These are phyloP conservation scores for Eilema depressum DNA, from an alignment of 2,888 invertebrate genomes.

Conservation along the genomic window DNA sequence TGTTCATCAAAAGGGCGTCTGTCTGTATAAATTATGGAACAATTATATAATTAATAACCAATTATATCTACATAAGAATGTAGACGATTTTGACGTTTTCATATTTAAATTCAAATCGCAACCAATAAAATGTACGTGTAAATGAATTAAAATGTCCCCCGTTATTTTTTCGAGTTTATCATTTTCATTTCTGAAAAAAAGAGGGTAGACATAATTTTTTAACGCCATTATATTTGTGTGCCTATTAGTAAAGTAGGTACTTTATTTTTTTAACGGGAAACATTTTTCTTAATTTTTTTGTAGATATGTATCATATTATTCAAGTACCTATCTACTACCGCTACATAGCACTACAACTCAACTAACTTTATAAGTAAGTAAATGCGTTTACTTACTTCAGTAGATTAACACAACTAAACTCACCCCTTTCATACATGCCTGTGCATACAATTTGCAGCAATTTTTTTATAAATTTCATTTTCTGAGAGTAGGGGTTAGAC, in stretches of 20 bases:
- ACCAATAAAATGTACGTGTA: background rate
- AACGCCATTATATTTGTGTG: too few relatives aligned
- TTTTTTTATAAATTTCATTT: slow-evolving; percentile 62
- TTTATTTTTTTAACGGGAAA: background rate
- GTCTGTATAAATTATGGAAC: background rate
- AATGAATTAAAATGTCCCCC: background rate
- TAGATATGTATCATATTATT: too few relatives aligned
- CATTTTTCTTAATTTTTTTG: background rate
- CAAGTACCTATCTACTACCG: background rate
- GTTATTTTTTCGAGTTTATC: too few relatives aligned
- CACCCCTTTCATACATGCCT: slow-evolving; percentile 68
- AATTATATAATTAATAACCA: background rate
- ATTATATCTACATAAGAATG: background rate
- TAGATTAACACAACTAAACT: slow-evolving; percentile 38
- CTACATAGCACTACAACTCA: background rate
- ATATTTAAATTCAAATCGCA: background rate
- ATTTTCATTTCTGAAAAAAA: background rate
- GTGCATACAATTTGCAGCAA: slow-evolving; percentile 66
- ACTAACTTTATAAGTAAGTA: background rate
- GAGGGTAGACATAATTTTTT: too few relatives aligned
- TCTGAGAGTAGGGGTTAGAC: slow-evolving; percentile 53
- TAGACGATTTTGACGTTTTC: background rate
- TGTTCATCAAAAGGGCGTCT: background rate
- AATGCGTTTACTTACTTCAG: background rate
- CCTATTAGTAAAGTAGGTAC: too few relatives aligned